phyloP scores from a whole-genome alignment of 2,797 vertebrate species.

The Arctocebus calabarensis region DNA sequence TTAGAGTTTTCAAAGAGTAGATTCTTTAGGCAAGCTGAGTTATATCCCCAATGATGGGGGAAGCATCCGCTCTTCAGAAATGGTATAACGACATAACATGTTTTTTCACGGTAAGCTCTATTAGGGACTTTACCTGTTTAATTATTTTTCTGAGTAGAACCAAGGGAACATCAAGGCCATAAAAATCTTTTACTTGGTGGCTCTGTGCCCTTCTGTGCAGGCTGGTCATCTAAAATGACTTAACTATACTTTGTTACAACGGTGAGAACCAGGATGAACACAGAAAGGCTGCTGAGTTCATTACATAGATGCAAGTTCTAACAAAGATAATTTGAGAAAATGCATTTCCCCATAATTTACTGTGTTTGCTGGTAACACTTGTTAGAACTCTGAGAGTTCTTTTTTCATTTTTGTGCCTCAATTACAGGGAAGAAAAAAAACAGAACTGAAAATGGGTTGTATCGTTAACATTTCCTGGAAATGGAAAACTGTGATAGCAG shows the following conservation, averaged over 20 bases:
- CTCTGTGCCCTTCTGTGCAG: conserved; percentile 50
- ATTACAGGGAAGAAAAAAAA: not conserved
- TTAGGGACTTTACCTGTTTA: conserved; percentile 59
- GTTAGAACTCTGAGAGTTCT: conserved; percentile 62
- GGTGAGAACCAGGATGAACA: conserved; percentile 56
- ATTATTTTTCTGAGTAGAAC: conserved; percentile 76
- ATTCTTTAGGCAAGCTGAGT: conserved; percentile 45
- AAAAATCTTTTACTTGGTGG: conserved; percentile 43
- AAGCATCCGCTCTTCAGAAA: conserved; percentile 34
- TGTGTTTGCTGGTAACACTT: conserved; percentile 60
- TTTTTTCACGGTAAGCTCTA: conserved; percentile 8
- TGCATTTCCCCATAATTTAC: conserved; percentile 25
- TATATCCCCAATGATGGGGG: not conserved
- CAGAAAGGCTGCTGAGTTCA: conserved; percentile 60
- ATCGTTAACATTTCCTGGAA: conserved; percentile 76
- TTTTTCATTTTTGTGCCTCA: conserved; percentile 70
- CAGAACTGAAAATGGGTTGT: conserved; percentile 72
- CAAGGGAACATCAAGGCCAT: conserved; percentile 54
- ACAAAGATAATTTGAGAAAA: not conserved
- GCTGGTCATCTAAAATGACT: conserved; percentile 72
- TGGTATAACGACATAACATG: not conserved
- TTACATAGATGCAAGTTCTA: conserved; percentile 62
- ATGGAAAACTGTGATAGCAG: conserved; percentile 73
- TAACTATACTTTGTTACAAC: conserved; percentile 52
- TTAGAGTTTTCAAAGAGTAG: conserved; percentile 33